phyloP scores from a whole-genome alignment of 2,797 vertebrate genomes.

The Gallinago nigripennis region DNA sequence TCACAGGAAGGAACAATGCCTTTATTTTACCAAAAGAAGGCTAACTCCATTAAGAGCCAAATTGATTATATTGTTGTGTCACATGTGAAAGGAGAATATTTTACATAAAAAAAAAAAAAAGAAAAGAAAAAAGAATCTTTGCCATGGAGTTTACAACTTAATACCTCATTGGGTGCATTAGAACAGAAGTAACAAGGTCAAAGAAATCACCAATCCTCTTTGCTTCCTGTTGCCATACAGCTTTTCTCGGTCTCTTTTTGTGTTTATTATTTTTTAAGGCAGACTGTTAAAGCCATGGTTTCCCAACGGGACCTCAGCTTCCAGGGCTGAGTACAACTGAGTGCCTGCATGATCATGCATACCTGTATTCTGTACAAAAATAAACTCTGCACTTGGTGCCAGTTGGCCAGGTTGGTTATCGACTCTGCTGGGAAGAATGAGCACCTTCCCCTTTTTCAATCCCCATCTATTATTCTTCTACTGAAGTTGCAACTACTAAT shows the following conservation, averaged over 20 bases:
- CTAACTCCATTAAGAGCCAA: not conserved
- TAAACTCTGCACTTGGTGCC: not conserved
- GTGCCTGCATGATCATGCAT: not conserved
- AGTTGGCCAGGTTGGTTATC: not conserved
- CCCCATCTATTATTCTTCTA: not conserved
- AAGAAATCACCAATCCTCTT: not conserved
- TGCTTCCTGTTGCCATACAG: not conserved
- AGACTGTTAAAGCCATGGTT: not conserved
- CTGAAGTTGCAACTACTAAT: not conserved
- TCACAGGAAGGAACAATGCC: not conserved
- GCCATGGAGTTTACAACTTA: not conserved
- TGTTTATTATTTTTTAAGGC: not conserved
- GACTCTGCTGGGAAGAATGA: not conserved
- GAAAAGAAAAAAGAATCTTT: not conserved
- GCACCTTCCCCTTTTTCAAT: not conserved
- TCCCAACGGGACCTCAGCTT: not conserved
- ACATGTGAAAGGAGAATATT: not conserved
- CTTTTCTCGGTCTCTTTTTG: not conserved
- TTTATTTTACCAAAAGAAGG: not conserved
- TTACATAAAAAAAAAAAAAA: not conserved
- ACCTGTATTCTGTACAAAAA: not conserved
- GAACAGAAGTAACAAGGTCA: not conserved
- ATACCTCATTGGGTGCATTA: not conserved
- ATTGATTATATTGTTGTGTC: not conserved
- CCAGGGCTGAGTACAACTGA: not conserved